Conservation (phyloP, 2,113 vertebrate species). For the Lepus timidus region DNA sequence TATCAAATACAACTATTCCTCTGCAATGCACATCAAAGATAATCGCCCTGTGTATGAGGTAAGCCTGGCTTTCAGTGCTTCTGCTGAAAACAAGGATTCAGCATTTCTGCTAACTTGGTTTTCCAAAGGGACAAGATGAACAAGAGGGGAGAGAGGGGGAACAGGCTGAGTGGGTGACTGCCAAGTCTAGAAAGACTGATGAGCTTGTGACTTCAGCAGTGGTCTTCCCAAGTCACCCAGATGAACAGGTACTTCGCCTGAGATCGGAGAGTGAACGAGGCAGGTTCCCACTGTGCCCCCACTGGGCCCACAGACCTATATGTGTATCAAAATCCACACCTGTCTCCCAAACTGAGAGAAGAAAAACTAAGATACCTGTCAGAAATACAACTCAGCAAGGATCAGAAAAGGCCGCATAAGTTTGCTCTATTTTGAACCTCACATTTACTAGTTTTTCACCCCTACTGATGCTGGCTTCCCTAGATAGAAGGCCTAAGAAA, state of each 20-base stretch:
- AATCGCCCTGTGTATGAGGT: neutral
- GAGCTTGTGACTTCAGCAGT: neutral
- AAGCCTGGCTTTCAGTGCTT: neutral
- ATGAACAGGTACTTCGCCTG: too few species aligned
- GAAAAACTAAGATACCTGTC: neutral
- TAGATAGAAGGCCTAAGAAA: neutral
- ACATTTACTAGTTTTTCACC: neutral
- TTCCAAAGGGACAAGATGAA: neutral
- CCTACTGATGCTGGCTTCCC: neutral
- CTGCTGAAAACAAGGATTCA: neutral
- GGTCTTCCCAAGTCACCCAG: neutral
- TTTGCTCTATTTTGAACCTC: neutral
- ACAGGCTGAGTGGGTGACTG: neutral
- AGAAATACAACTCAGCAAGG: neutral
- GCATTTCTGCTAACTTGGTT: neutral
- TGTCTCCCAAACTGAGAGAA: neutral
- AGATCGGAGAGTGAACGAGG: too few species aligned
- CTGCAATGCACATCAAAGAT: neutral
- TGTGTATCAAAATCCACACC: neutral
- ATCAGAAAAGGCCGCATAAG: neutral
- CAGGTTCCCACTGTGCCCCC: neutral
- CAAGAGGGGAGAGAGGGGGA: rapidly evolving
- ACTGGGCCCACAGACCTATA: neutral
- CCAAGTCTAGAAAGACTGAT: neutral
- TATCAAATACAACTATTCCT: neutral